Percentiles rank a stretch among this genome's conserved stretches.
phyloP scores from a whole-genome alignment of 2,888 invertebrate genomes.

The Andrena bucephala region DNA sequence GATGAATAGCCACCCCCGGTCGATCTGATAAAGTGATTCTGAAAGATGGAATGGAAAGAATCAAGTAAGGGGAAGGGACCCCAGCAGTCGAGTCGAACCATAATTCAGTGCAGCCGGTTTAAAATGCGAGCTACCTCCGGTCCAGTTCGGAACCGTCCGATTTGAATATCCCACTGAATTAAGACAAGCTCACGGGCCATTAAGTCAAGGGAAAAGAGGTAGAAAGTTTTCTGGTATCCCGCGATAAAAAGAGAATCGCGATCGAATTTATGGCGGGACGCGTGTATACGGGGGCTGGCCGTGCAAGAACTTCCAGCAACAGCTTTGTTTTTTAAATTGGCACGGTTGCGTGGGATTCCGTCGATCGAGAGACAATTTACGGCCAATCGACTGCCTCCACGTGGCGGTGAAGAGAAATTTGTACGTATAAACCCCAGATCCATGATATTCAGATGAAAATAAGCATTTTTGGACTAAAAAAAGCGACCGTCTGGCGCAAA shows the following conservation, averaged over 20 bases:
- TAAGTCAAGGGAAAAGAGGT: slow-evolving; percentile 67
- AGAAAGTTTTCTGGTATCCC: slow-evolving; percentile 68
- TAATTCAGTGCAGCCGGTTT: slow-evolving; percentile 77
- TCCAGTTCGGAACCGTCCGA: slow-evolving; percentile 51
- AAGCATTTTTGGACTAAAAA: background rate
- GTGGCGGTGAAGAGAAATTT: background rate
- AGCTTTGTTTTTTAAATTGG: slow-evolving; percentile 12
- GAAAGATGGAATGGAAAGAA: slow-evolving; percentile 32
- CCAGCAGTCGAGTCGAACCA: slow-evolving; percentile 67
- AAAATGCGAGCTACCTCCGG: slow-evolving; percentile 69
- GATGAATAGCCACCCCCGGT: slow-evolving; percentile 39
- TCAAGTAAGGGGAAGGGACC: slow-evolving; percentile 40
- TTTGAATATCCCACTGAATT: slow-evolving; percentile 77
- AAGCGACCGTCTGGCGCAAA: background rate
- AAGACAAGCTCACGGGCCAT: slow-evolving; percentile 74
- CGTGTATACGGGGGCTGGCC: slow-evolving; percentile 2
- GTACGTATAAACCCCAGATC: background rate
- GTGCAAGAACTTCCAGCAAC: slow-evolving; percentile 7
- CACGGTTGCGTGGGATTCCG: background rate
- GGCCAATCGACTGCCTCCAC: background rate
- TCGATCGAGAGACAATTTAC: slow-evolving; percentile 32
- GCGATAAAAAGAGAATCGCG: slow-evolving; percentile 45
- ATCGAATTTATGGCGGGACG: slow-evolving; percentile 59
- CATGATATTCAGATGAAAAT: background rate
- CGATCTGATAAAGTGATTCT: slow-evolving; percentile 49